These are phyloP conservation scores for Tenthredo mesomela DNA, from an alignment of 2,888 invertebrate genomes.

Conservation along the genomic window DNA sequence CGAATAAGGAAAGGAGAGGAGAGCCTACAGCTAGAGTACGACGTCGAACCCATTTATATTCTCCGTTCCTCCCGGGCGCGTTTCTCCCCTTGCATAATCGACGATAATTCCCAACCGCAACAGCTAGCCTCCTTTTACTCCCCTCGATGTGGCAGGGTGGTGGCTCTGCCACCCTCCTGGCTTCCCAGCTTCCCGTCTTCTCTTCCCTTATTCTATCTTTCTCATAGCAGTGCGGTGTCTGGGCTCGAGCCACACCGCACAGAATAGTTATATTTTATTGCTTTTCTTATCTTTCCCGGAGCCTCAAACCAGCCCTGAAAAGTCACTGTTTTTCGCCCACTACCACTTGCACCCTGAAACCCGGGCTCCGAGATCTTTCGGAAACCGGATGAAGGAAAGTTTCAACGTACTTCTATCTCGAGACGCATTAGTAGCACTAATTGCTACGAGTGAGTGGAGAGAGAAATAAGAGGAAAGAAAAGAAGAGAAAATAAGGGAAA, in stretches of 20 bases:
- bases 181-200: conserved; percentile 35
- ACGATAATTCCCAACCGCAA: conserved; percentile 58
- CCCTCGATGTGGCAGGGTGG: neutral
- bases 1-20: neutral
- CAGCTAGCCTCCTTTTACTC: conserved; percentile 19
- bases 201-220: neutral
- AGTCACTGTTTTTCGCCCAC: conserved; percentile 30
- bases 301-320: conserved; percentile 21
- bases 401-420: conserved; percentile 21
- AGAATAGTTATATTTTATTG: conserved; percentile 61
- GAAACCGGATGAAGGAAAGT: conserved; percentile 35
- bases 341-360: neutral
- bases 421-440: conserved; percentile 14
- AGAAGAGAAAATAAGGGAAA: neutral
- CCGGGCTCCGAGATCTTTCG: neutral
- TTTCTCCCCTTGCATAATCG: conserved; percentile 58
- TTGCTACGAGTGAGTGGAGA: neutral
- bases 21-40: neutral
- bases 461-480: neutral
- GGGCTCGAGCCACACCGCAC: neutral
- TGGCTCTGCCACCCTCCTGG: conserved; percentile 2
- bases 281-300: conserved; percentile 59
- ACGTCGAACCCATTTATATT: conserved; percentile 62
- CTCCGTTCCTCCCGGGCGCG: conserved; percentile 53
- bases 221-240: too few species aligned